Evolutionary conservation across 2,113 vertebrate genomes (phyloP).

Genomic region (Sylvietta virens): DNA sequence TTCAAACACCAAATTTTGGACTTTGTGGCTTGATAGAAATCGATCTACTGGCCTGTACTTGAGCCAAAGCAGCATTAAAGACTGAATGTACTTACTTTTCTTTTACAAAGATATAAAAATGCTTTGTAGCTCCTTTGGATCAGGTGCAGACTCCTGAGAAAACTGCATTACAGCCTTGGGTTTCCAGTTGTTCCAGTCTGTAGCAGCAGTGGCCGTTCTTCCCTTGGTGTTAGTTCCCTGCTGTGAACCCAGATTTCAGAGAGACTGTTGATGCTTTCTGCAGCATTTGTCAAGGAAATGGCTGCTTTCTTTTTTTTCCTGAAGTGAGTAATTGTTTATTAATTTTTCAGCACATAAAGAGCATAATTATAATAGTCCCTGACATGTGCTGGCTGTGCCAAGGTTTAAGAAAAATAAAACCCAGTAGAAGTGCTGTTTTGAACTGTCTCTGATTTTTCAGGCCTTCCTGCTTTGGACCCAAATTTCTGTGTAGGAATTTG

Average conservation of each 20-base stretch:
- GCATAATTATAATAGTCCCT: constrained; percentile 62
- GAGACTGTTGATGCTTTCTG: neutral
- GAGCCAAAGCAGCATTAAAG: neutral
- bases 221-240: neutral
- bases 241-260: neutral
- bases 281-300: constrained; percentile 40
- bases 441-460: neutral
- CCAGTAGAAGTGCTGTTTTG: neutral
- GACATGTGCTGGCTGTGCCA: constrained; percentile 55
- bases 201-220: neutral
- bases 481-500: neutral
- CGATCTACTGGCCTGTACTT: neutral
- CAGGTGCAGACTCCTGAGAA: neutral
- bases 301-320: constrained; percentile 4
- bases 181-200: neutral
- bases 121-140: neutral
- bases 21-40: neutral
- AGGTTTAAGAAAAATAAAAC: constrained; percentile 40
- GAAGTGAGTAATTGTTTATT: constrained; percentile 61
- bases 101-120: neutral
- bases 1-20: neutral
- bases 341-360: constrained; percentile 64
- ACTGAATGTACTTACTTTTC: neutral
- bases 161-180: neutral
- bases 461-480: neutral